Base-by-base conservation (phyloP, 2,797 vertebrate genomes). In the Mallotus villosus region DNA sequence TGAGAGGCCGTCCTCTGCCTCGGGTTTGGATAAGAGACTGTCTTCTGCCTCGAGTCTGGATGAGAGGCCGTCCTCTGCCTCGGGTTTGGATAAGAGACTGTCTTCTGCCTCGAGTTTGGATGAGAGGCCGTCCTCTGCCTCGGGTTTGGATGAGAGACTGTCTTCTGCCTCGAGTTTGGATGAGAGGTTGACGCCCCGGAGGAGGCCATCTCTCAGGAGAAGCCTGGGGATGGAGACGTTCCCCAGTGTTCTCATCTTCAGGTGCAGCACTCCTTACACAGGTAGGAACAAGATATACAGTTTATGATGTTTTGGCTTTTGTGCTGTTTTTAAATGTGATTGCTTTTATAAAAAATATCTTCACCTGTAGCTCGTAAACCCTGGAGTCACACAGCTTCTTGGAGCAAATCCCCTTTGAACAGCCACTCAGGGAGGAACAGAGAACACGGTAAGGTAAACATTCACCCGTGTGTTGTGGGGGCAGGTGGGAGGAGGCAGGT, bases 181-280 rank as follows among this genome's bases (percentile, higher is more conserved):
- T 41, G 72, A n/a, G 0, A 51, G 2, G 16, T 62, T 65, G 24
- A 25, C 65, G 4, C 46, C 75, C 2, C 71, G 4, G n/a, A 71
- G 41, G 0, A 73, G 22, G 66, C 78, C 37, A 0, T 17, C n/a
- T 0, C 77, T 91, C 11, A 82, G 81, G 75, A 89, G 87, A 55
- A 90, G 89, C 66, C 37, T 85, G 0, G 90, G 90, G 12, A 32
- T 81, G 68, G 80, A 84, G 27, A 71, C 67, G 9, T 90, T 92
- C 57, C 88, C 88, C 41, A 85, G 65, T 0, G 61, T 90, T 32
- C 63, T 57, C 34, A 65, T 87, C 16, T 91, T 88, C 19, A 83
- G 89, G 66, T 81, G 67, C 37, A 80, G 71, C 14, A 7, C 79
- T 68, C 61, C 76, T 4, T 29, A 0, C 61, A 53, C 74, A 85